phyloP scores from a whole-genome alignment of 2,797 vertebrate genomes.

The Gallinago solitaria region DNA sequence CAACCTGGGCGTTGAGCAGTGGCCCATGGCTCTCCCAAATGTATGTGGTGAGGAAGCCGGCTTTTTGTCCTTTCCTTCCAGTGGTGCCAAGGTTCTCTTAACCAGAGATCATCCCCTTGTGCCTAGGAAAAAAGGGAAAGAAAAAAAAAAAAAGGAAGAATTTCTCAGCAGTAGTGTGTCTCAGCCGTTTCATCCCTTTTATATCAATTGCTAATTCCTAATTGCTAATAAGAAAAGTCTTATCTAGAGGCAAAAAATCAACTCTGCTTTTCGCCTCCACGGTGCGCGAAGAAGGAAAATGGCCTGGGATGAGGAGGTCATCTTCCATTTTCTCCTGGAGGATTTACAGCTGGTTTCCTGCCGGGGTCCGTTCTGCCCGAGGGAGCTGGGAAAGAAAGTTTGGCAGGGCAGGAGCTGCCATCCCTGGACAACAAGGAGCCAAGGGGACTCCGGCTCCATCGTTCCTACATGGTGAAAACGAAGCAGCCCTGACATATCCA shows the following conservation, averaged over 20 bases:
- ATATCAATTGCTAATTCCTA: neutral
- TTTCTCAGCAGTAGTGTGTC: neutral
- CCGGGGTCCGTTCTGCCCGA: neutral
- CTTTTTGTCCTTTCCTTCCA: neutral
- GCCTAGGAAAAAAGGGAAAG: neutral
- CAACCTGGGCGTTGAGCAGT: neutral
- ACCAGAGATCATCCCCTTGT: neutral
- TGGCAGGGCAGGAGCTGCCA: neutral
- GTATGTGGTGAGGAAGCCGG: neutral
- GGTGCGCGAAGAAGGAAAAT: neutral
- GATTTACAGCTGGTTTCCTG: neutral
- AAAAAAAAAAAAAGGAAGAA: no score
- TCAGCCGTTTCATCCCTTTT: neutral
- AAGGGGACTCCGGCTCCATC: neutral
- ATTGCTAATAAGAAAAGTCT: neutral
- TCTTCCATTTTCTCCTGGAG: neutral
- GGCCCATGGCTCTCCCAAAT: neutral
- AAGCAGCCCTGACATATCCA: neutral
- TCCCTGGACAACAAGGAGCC: neutral
- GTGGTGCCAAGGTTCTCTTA: neutral
- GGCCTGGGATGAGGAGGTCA: neutral
- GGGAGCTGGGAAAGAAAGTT: neutral
- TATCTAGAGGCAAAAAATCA: neutral
- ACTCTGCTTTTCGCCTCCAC: neutral
- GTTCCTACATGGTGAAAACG: neutral